Base-by-base conservation (phyloP, 2,888 invertebrate species). In the Ormia ochracea region DNA sequence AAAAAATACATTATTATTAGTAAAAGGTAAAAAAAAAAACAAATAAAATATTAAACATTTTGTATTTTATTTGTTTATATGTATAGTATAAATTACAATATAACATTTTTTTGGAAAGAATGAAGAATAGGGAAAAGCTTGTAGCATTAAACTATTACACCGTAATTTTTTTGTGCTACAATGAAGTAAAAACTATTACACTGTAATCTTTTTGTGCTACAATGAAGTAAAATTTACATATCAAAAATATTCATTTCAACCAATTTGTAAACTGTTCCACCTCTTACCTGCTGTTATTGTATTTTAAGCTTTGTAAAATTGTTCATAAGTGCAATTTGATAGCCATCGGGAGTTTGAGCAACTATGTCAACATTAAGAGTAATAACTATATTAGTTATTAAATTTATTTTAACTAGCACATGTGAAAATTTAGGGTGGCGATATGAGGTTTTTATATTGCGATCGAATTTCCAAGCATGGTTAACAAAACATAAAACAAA, bases 1-100 rank as follows among this genome's bases (percentile, higher is more conserved):
- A 59, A 56, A 69, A 63, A 59, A 69, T 54, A 69, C 36, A 78
- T 65, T 66, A 66, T 43, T 52, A 65, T 58, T 63, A 74, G 56
- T 68, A 36, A 68, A 77, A 78, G 45, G 28, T 66, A 72, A 78
- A 78, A 78, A 78, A 54, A 79, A 82, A 78, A 78, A 78, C 59
- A 79, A 82, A 79, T 69, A 81, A 79, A 58, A 56, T 78, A 56
- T 21, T 56, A 74, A 69, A 65, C 50, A 76, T 68, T 59, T 59
- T 80, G 38, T 66, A 72, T 72, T 66, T 70, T 72, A 74, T 66
- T 65, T 63, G 79, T 72, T 76, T 63, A 52, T 78, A n/a, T n/a
- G n/a, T n/a, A 56, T 73, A 50, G 65, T 72, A 68, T 61, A 66
- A 65, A 66, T 72, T 72, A 78, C 59, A 73, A 59, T 72, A 66